Evolutionary conservation across 2,113 vertebrate species (phyloP).

Genomic region (Lophura nycthemera): DNA sequence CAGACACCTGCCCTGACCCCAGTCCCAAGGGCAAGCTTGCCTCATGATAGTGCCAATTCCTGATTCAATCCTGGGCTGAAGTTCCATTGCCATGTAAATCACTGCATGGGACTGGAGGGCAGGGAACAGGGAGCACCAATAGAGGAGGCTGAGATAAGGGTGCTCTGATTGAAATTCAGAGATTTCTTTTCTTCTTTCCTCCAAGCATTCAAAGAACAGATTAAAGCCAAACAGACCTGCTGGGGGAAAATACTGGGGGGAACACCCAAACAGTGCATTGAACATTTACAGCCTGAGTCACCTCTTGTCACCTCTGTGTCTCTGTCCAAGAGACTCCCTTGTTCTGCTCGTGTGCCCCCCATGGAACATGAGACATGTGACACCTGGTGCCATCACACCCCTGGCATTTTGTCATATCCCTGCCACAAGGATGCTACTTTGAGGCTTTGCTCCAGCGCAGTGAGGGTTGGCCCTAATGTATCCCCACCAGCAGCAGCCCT

Average conservation of each 20-base stretch:
- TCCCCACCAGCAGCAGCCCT: not conserved
- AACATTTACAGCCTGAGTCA: not conserved
- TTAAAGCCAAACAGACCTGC: not conserved
- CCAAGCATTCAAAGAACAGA: not conserved
- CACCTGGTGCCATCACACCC: not conserved
- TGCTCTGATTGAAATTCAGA: not conserved
- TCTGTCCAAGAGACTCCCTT: not conserved
- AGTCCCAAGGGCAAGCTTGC: not conserved
- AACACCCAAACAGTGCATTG: not conserved
- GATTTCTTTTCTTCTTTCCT: not conserved
- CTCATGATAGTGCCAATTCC: not conserved
- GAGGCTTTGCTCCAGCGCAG: not conserved
- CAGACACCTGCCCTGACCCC: accelerated
- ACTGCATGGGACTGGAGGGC: not conserved
- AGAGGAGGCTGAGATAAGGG: constrained; percentile 22
- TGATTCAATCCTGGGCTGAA: not conserved
- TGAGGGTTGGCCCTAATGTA: accelerated
- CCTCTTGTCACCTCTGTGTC: not conserved
- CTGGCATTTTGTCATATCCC: not conserved
- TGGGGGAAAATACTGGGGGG: not conserved
- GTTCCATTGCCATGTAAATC: constrained; percentile 36
- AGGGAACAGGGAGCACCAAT: not conserved
- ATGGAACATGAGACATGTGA: no score
- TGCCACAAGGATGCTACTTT: not conserved
- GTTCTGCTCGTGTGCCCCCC: not conserved